Evolutionary conservation across 1,140 invertebrate species (phyloP).

Genomic region (Popillia japonica): DNA sequence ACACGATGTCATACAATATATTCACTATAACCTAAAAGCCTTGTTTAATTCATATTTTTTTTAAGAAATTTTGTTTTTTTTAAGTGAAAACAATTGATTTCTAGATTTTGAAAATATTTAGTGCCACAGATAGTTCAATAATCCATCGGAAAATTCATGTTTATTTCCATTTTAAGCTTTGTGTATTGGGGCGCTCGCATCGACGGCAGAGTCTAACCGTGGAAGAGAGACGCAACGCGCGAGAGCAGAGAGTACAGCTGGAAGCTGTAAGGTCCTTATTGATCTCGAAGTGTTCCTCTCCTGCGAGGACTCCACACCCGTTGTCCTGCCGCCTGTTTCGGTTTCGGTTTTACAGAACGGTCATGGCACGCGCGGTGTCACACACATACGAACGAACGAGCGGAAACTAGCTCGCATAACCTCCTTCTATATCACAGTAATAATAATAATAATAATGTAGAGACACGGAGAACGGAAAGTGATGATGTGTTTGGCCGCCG

Average conservation of each 20-base stretch:
- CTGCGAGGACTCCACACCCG: slow-evolving; percentile 52
- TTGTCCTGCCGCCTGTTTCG: slow-evolving; percentile 40
- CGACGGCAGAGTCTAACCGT: background rate
- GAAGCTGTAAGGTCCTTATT: slow-evolving; percentile 55
- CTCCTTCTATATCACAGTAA: background rate
- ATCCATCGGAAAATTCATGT: background rate
- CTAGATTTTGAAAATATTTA: too few species aligned
- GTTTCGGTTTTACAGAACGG: slow-evolving; percentile 38
- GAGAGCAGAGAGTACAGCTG: slow-evolving; percentile 46
- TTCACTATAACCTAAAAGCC: too few species aligned
- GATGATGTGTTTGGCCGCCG: slow-evolving; percentile 33
- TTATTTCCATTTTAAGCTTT: background rate
- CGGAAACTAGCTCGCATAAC: background rate
- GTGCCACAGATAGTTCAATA: too few species aligned
- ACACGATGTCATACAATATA: too few species aligned
- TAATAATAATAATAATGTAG: background rate
- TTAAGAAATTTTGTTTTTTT: too few species aligned
- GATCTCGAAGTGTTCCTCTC: slow-evolving; percentile 52
- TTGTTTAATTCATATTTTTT: too few species aligned
- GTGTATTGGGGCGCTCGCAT: slow-evolving; percentile 15
- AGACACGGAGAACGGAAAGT: background rate
- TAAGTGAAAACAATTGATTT: too few species aligned
- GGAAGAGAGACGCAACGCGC: slow-evolving; percentile 39
- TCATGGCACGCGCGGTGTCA: background rate
- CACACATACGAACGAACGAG: background rate